These are phyloP conservation scores for Bubalus kerabau DNA, from an alignment of 2,113 vertebrate species.

Conservation along the genomic window DNA sequence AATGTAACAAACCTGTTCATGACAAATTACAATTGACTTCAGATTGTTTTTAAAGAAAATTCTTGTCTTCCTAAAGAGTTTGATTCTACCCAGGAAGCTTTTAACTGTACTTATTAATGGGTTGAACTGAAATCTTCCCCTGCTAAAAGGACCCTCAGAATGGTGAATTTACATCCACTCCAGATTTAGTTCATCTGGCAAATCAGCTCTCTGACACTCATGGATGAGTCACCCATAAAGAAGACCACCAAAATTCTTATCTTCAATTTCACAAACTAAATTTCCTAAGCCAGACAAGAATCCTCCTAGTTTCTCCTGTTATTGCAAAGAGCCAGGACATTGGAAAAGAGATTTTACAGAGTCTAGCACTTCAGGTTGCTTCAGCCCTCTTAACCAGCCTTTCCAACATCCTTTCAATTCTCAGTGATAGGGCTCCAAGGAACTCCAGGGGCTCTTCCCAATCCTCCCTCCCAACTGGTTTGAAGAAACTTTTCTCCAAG, in stretches of 20 bases:
- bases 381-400: neutral
- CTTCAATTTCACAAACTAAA: neutral
- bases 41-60: neutral
- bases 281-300: neutral
- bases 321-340: neutral
- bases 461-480: neutral
- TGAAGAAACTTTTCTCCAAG: neutral
- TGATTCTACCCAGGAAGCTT: neutral
- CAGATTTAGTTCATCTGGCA: neutral
- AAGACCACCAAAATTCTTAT: neutral
- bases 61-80: neutral
- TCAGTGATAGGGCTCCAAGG: neutral
- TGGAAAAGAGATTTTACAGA: neutral
- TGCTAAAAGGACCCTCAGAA: neutral
- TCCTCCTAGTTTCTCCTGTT: neutral
- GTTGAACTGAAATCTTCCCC: neutral
- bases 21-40: neutral
- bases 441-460: neutral
- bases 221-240: neutral
- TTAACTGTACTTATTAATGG: neutral
- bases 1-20: neutral
- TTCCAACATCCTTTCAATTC: neutral
- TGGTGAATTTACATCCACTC: neutral
- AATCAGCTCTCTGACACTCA: neutral
- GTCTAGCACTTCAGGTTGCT: neutral